Base-by-base conservation (phyloP, 1,140 invertebrate species). In the Cotesia glomerata region DNA sequence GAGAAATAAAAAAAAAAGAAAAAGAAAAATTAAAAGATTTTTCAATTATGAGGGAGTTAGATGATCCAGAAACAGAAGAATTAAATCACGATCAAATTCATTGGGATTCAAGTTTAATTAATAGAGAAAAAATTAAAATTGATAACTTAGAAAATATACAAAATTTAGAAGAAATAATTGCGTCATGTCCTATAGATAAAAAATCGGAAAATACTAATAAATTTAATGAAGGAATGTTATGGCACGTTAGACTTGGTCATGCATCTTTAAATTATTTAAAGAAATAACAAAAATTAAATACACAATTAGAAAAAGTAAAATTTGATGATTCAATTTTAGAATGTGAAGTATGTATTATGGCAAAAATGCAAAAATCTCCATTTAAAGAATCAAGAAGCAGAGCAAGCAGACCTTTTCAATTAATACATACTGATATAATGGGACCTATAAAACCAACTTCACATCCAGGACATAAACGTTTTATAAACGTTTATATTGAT, bases 221-320 rank as follows among this genome's bases (percentile, higher is more conserved):
- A 62, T 75, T 63, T 59, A 75, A 77, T 61, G 62, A 70, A 35
- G 72, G 71, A 0, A 71, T 77, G 72, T 52, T 77, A 51, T 78
- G 75, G 77, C 77, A 78, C 65, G 75, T 75, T 8, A 54, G 71
- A 51, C 18, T 78, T 34, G 75, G 75, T 9, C 69, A 76, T 71
- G 75, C 74, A 56, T 78, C 77, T 3, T 2, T 74, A 0, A 64
- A 61, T 13, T 76, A 76, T 35, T 64, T 76, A 36, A 75, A 74
- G 49, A 52, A 71, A 58, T 52, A 75, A 54, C 71, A 78, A 71
- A 75, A 64, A 45, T 52, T 70, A 36, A 68, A 51, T 35, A 74
- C 70, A 69, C 63, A 62, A 1, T 69, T 73, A n/a, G 34, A 69
- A 39, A 52, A 69, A 9, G 26, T 56, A 11, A 75, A 65, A 16